Evolutionary conservation across 2,888 invertebrate species (phyloP), one percentile per base, ranked within the genome.

Genomic region (Tenodera sinensis): DNA sequence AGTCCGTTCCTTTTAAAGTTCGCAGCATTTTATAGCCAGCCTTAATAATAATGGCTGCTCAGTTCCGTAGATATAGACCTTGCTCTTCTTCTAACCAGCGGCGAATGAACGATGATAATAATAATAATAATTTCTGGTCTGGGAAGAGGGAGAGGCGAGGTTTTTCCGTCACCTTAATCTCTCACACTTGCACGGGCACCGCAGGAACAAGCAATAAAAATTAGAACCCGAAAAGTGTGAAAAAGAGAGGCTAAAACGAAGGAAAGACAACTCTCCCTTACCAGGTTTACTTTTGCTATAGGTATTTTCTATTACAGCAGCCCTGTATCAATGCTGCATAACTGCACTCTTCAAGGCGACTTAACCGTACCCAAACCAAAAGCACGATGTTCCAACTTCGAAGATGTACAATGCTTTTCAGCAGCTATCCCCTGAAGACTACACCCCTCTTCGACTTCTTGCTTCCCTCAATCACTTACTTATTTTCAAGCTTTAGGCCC

Each of bases 151-250:
- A 84, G 30, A 28, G 90, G 28, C 34, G 88, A 89, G 90, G 90
- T 90, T 90, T 90, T 90, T 89, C 90, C 90, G 89, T 90, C 90
- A 90, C 89, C 89, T 89, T 89, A 90, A 90, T 90, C 90, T 90
- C 90, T 90, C 87, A 87, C 90, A 89, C 89, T 89, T 89, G 88
- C 85, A 86, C 86, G 89, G 83, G 82, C 89, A 86, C 88, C 87
- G 30, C 87, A 87, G 87, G 87, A 87, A 87, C 87, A 87, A 87
- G 87, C 83, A 87, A 87, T 87, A 87, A 87, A 87, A 87, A 87
- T 87, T 87, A 87, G 87, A 87, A 87, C 83, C 54, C n/a, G 87
- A 87, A 87, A 87, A 87, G 87, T 82, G 83, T 27, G 82, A 82
- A 30, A 87, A 83, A 87, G 87, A 87, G 34, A 87, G 87, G 54